Evolutionary conservation across 2,113 vertebrate genomes (phyloP), one percentile per base, ranked within the genome.

Genomic region (Sterna hirundo): DNA sequence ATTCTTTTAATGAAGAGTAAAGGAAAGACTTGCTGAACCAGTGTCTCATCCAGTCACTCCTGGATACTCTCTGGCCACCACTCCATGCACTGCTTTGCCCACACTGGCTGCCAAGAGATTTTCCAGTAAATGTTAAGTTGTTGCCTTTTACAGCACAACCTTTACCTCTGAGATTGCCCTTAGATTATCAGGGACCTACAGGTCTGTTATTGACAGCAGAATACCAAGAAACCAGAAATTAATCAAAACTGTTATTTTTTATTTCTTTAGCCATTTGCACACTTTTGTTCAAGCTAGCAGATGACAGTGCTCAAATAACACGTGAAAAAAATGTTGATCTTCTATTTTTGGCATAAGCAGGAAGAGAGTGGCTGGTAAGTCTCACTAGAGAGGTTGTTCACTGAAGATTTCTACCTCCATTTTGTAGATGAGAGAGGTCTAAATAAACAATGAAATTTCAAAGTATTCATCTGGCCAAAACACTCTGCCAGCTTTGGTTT

Each of bases 1-100:
- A 96, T 93, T 88, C 52, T 80, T 93, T 86, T 94, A 91, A 92
- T 72, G 81, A 92, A 94, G 70, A 94, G 90, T 96, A 92, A 94
- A 91, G 88, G 86, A 94, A 96, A 90, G 95, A 86, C 86, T 96
- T 96, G 94, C 77, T 96, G 95, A 95, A 96, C 92, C 42, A n/a
- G 66, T 71, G 76, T 68, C 91, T 93, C 74, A 81, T 86, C 88
- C 83, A 95, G 77, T 60, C 93, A 89, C 78, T 97, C 92, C 75
- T 94, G 84, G 70, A 94, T 93, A 86, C 61, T 79, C 88, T 93
- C 83, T 94, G 96, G 90, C 80, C 77, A 93, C 80, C 61, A 34
- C 76, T 60, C n/a, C 88, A 80, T 46, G 86, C 29, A 17, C 29
- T 92, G 69, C 74, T 84, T 79, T 95, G 77, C 47, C 79, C 80